Percentiles rank a stretch among this genome's conserved stretches.
Conservation (phyloP, 2,797 vertebrate genomes). For the Gadopsis bispinosus region DNA sequence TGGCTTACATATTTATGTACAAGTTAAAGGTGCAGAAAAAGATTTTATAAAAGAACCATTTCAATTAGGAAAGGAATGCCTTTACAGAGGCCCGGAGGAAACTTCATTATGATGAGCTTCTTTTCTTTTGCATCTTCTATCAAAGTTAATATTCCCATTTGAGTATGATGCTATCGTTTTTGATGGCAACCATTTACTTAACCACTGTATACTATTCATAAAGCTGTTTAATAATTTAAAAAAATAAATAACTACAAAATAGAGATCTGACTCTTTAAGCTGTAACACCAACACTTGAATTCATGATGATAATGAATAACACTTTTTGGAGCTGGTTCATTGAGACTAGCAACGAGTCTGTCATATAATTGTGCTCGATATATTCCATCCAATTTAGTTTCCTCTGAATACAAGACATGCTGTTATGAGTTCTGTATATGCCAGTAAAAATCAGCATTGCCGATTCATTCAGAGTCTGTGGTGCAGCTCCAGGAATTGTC, state of each 20-base stretch:
- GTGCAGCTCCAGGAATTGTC: not conserved
- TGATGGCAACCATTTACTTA: not conserved
- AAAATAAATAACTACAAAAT: slow-evolving; percentile 1
- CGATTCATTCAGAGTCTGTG: not conserved
- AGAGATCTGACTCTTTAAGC: slow-evolving; percentile 1
- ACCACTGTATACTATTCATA: not conserved
- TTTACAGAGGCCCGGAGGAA: not conserved
- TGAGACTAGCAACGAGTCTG: not conserved
- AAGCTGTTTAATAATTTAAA: slow-evolving; percentile 13
- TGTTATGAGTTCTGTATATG: not conserved
- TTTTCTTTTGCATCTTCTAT: not conserved
- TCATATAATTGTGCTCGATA: not conserved
- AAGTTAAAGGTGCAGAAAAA: not conserved
- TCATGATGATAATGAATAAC: not conserved
- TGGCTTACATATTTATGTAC: not conserved
- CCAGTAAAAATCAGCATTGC: not conserved
- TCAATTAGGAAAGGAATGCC: not conserved
- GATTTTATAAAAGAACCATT: not conserved
- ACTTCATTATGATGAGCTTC: not conserved
- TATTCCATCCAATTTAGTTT: not conserved
- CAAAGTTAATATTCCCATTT: not conserved
- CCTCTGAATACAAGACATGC: not conserved
- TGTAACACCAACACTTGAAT: not conserved
- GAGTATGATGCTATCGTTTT: not conserved
- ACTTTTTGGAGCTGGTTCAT: not conserved